A percentile compares a stretch with the other conserved stretches of the same genome.
Evolutionary conservation across 1,140 invertebrate genomes (phyloP).

Genomic region (Elysia chlorotica): DNA sequence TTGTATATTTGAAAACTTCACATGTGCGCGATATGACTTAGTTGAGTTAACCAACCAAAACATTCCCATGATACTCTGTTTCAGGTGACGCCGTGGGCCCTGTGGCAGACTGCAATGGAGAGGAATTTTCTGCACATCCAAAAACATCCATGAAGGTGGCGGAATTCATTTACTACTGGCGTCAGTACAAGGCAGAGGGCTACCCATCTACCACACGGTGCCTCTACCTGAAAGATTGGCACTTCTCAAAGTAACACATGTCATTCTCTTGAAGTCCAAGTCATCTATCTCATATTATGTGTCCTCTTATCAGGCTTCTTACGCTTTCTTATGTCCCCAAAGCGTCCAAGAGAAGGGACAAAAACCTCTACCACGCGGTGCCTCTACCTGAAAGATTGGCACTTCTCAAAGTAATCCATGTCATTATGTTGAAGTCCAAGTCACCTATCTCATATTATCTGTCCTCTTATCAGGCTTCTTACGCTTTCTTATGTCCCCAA

Average conservation of each 20-base stretch:
- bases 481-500: too few species aligned
- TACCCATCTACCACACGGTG: constrained; percentile 20
- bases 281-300: background rate
- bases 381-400: background rate
- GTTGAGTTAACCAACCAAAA: too few species aligned
- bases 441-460: background rate
- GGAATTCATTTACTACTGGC: constrained; percentile 45
- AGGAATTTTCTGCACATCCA: constrained; percentile 75
- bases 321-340: too few species aligned
- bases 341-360: background rate
- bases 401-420: background rate
- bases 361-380: background rate
- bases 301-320: too few species aligned
- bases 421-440: background rate
- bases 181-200: constrained; percentile 25
- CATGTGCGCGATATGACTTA: too few species aligned
- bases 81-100: constrained; percentile 70
- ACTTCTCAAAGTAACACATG: constrained; percentile 52
- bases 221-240: constrained; percentile 64
- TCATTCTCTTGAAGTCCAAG: background rate
- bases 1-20: too few species aligned
- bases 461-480: too few species aligned
- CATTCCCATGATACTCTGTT: too few species aligned
- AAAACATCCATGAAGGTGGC: constrained; percentile 66
- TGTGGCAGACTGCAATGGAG: constrained; percentile 76